phyloP scores from a whole-genome alignment of 2,113 vertebrate genomes.

The Heteronetta atricapilla region DNA sequence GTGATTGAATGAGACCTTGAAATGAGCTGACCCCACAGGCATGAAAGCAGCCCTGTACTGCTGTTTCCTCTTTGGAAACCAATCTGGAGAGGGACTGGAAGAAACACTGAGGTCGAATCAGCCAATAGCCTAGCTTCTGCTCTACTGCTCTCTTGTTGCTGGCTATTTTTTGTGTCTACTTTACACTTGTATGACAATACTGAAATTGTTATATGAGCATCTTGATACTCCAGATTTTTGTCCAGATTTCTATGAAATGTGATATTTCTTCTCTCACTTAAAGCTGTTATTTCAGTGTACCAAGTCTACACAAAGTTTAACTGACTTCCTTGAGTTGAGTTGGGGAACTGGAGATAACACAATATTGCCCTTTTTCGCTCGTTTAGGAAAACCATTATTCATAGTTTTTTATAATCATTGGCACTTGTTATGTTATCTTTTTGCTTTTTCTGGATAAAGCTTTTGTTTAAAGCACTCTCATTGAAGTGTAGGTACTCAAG shows the following conservation, averaged over 20 bases:
- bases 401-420: not conserved
- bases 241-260: not conserved
- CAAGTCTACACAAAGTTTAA: not conserved
- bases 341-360: not conserved
- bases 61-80: not conserved
- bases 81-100: not conserved
- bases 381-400: not conserved
- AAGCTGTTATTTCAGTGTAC: not conserved
- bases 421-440: not conserved
- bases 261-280: not conserved
- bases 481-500: not conserved
- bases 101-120: rapidly evolving
- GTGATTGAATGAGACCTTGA: not conserved
- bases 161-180: not conserved
- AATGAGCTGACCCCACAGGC: not conserved
- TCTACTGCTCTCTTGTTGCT: not conserved
- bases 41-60: not conserved
- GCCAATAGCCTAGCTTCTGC: not conserved
- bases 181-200: rapidly evolving
- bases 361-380: not conserved
- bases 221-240: not conserved
- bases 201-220: not conserved
- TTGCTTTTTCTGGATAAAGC: not conserved
- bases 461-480: not conserved
- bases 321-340: not conserved